Evolutionary conservation across 2,888 invertebrate species (phyloP).

Genomic region (Tachina grossa): DNA sequence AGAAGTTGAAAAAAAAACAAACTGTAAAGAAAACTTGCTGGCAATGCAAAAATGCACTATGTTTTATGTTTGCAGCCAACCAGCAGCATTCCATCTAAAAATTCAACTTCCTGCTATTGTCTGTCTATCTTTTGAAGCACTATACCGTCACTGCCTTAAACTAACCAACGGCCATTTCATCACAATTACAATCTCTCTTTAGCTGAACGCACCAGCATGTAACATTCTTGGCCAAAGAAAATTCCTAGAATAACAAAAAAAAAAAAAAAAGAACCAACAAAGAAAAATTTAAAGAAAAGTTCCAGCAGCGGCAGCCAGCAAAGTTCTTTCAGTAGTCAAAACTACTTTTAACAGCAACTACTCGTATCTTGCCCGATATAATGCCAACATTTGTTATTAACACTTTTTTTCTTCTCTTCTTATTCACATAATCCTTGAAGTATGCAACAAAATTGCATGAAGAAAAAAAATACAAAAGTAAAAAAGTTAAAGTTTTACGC

Average conservation of each 20-base stretch:
- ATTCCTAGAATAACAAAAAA: conserved; percentile 32
- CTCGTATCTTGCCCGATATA: conserved; percentile 57
- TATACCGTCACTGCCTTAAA: background rate
- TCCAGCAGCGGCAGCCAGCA: conserved; percentile 24
- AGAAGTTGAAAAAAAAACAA: conserved; percentile 1
- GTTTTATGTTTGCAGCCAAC: conserved; percentile 36
- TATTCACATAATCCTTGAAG: conserved; percentile 61
- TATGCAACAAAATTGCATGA: conserved; percentile 35
- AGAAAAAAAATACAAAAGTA: background rate
- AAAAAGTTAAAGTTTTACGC: conserved; percentile 65
- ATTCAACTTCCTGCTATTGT: conserved; percentile 53
- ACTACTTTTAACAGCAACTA: conserved; percentile 57
- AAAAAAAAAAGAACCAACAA: background rate
- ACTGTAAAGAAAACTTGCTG: conserved; percentile 26
- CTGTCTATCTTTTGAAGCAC: conserved; percentile 15
- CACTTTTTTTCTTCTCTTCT: conserved; percentile 47
- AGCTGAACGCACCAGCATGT: conserved; percentile 57
- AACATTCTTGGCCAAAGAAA: conserved; percentile 57
- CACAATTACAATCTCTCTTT: conserved; percentile 59
- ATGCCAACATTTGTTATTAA: conserved; percentile 71
- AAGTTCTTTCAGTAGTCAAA: conserved; percentile 50
- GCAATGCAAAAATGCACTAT: conserved; percentile 11
- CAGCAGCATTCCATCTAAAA: conserved; percentile 50
- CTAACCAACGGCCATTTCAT: conserved; percentile 70
- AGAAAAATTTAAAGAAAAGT: conserved; percentile 6